Conservation (phyloP, 2,888 invertebrate species). For the Formica aserva region DNA sequence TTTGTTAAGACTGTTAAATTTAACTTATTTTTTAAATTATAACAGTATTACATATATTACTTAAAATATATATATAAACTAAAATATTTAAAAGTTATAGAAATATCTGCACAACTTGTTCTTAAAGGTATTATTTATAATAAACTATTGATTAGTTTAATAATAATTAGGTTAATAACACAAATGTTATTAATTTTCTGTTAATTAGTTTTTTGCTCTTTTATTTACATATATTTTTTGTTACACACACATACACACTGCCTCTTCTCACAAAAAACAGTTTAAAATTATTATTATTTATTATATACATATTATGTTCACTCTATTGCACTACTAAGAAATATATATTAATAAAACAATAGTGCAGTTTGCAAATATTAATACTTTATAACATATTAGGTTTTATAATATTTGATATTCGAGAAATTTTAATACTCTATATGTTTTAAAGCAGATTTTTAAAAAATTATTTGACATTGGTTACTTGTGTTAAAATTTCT, state of each 20-base stretch:
- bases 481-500: neutral
- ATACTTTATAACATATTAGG: neutral
- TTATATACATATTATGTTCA: conserved; percentile 38
- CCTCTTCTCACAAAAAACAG: neutral
- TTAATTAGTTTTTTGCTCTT: neutral
- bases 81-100: neutral
- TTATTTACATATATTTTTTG: neutral
- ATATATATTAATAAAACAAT: neutral
- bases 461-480: neutral
- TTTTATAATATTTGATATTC: neutral
- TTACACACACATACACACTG: neutral
- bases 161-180: neutral
- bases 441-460: neutral
- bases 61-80: conserved; percentile 13
- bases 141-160: neutral
- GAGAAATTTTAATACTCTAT: neutral
- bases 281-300: conserved; percentile 5
- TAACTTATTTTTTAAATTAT: conserved; percentile 35
- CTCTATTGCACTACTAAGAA: conserved; percentile 12
- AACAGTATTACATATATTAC: conserved; percentile 30
- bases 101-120: neutral
- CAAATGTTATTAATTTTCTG: neutral
- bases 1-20: conserved; percentile 11
- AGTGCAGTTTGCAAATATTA: neutral
- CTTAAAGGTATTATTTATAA: conserved; percentile 20